Percentiles rank a stretch among this genome's conserved stretches.
phyloP scores from a whole-genome alignment of 2,888 invertebrate genomes.

The Psococerastis gibbosa region DNA sequence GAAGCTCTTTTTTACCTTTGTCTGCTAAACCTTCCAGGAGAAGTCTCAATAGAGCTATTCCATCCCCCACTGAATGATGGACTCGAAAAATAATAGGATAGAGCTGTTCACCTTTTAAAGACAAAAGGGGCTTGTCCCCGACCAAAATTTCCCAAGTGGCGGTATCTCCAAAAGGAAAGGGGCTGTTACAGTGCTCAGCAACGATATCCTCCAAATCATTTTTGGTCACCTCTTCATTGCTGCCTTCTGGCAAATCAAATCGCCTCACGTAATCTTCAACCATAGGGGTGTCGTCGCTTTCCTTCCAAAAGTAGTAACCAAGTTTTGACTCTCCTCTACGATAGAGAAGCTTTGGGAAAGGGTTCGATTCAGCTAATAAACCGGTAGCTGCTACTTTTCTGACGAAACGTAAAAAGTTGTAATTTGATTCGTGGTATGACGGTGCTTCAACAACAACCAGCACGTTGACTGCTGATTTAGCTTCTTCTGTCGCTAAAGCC shows the following conservation, averaged over 20 bases:
- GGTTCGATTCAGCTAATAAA: conserved; percentile 16
- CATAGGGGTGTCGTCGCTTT: conserved; percentile 23
- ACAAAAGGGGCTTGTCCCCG: conserved; percentile 20
- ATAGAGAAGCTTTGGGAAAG: conserved; percentile 28
- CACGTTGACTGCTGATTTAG: conserved; percentile 31
- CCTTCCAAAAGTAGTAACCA: conserved; percentile 34
- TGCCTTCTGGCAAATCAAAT: conserved; percentile 22
- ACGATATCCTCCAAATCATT: conserved; percentile 26
- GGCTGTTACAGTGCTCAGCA: conserved; percentile 25
- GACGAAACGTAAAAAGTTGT: neutral
- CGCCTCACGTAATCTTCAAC: conserved; percentile 29
- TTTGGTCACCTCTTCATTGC: conserved; percentile 20
- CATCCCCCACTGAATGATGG: conserved; percentile 36
- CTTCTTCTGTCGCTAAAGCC: conserved; percentile 30
- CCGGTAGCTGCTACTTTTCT: conserved; percentile 12
- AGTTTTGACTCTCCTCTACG: conserved; percentile 25
- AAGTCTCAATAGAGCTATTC: conserved; percentile 30
- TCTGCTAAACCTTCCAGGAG: conserved; percentile 30
- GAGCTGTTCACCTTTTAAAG: conserved; percentile 18
- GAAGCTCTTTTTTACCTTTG: conserved; percentile 8
- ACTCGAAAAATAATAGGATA: conserved; percentile 32
- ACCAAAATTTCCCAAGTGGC: conserved; percentile 34
- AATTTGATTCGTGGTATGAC: conserved; percentile 11
- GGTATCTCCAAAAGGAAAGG: conserved; percentile 29
- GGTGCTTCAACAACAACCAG: conserved; percentile 27